A percentile compares a stretch with the other conserved stretches of the same genome.
Evolutionary conservation across 2,113 vertebrate genomes (phyloP).

Genomic region (Stercorarius parasiticus): DNA sequence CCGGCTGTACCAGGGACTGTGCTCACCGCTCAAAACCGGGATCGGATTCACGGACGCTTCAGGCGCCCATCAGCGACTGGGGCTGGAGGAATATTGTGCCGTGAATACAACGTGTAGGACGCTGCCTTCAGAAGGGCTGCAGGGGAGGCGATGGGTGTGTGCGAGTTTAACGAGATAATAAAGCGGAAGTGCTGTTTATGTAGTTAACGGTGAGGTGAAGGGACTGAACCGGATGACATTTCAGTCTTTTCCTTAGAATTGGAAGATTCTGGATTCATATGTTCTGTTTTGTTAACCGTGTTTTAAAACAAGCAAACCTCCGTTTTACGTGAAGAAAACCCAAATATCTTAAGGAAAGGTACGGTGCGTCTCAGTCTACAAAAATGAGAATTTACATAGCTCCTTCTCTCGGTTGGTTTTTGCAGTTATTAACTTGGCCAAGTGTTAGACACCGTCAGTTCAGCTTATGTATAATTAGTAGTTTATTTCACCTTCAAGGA

Average conservation of each 20-base stretch:
- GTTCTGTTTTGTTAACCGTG: background rate
- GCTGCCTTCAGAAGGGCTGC: background rate
- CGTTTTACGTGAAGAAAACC: background rate
- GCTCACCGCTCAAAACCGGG: background rate
- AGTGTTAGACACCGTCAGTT: background rate
- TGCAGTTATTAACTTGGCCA: background rate
- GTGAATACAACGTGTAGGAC: fast-evolving
- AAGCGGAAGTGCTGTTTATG: background rate
- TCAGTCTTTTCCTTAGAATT: background rate
- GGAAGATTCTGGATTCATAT: background rate
- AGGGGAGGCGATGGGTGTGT: too few species aligned
- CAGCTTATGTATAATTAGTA: background rate
- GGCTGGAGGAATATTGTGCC: too few species aligned
- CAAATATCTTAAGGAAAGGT: background rate
- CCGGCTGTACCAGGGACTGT: background rate
- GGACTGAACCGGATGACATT: background rate
- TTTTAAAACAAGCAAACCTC: background rate
- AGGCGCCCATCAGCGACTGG: background rate
- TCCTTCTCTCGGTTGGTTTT: background rate
- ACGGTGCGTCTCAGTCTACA: background rate
- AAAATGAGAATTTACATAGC: background rate
- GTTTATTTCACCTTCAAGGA: background rate
- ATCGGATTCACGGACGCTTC: background rate
- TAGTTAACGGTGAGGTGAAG: background rate
- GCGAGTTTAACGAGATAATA: too few species aligned